A percentile compares a stretch with the other conserved stretches of the same genome.
These are phyloP conservation scores for Herpetotheres cachinnans DNA, from an alignment of 2,113 vertebrate genomes.

Conservation along the genomic window DNA sequence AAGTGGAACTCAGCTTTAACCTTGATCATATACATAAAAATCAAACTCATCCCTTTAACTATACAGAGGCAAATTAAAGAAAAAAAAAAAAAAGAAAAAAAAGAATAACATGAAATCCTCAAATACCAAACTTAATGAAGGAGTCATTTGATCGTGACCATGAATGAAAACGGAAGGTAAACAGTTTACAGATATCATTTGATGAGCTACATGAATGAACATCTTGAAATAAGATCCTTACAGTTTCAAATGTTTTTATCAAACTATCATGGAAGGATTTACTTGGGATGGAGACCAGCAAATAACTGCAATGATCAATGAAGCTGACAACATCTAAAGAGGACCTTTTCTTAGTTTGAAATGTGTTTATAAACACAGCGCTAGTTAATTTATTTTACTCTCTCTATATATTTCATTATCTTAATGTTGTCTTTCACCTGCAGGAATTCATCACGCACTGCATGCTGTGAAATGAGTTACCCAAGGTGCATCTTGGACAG, in stretches of 20 bases:
- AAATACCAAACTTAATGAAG: background rate
- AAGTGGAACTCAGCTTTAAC: background rate
- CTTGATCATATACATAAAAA: background rate
- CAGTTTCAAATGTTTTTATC: background rate
- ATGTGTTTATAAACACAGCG: background rate
- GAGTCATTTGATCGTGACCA: background rate
- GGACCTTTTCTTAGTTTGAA: background rate
- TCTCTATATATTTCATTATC: background rate
- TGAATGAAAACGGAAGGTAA: background rate
- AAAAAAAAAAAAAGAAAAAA: background rate
- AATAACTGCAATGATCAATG: background rate
- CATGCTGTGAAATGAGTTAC: background rate
- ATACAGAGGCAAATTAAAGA: background rate
- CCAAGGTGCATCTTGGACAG: background rate
- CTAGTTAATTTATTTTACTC: background rate
- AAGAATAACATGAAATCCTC: background rate
- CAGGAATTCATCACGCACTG: background rate
- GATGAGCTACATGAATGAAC: background rate
- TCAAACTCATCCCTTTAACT: background rate
- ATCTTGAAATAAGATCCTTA: background rate
- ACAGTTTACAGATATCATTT: background rate
- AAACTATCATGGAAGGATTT: background rate
- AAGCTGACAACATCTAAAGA: background rate
- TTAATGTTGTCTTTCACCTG: background rate
- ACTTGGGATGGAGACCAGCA: background rate